Conservation (phyloP, 2,888 invertebrate species). For the Pammene aurita region DNA sequence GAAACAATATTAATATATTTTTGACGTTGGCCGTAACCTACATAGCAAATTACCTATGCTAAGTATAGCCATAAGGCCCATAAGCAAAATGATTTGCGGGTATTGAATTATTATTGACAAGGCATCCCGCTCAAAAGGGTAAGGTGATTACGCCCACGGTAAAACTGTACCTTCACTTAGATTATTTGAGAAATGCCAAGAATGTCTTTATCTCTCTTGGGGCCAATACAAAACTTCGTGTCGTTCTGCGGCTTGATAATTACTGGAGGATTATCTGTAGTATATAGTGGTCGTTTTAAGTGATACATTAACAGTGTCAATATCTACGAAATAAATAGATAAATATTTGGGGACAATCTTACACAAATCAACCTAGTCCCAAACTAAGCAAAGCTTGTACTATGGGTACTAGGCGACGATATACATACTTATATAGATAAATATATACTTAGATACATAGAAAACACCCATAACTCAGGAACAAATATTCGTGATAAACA, state of each 20-base stretch:
- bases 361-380: too few relatives aligned
- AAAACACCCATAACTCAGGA: too few relatives aligned
- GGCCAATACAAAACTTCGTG: constrained; percentile 28
- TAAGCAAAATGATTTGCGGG: constrained; percentile 63
- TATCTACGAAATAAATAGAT: not conserved
- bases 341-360: too few relatives aligned
- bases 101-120: constrained; percentile 70
- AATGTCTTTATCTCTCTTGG: constrained; percentile 48
- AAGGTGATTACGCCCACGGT: constrained; percentile 66
- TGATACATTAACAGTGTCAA: not conserved
- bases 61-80: constrained; percentile 44
- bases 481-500: too few relatives aligned
- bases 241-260: constrained; percentile 4
- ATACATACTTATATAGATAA: too few relatives aligned
- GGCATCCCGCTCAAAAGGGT: constrained; percentile 60
- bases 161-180: constrained; percentile 59
- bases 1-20: too few relatives aligned
- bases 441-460: too few relatives aligned
- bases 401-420: too few relatives aligned
- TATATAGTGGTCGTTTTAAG: not conserved
- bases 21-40: too few relatives aligned
- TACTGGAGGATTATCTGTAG: not conserved
- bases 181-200: constrained; percentile 57
- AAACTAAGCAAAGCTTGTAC: too few relatives aligned
- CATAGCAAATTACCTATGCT: not conserved